Evolutionary conservation across 2,113 vertebrate genomes (phyloP).

Genomic region (Tupaia tana): DNA sequence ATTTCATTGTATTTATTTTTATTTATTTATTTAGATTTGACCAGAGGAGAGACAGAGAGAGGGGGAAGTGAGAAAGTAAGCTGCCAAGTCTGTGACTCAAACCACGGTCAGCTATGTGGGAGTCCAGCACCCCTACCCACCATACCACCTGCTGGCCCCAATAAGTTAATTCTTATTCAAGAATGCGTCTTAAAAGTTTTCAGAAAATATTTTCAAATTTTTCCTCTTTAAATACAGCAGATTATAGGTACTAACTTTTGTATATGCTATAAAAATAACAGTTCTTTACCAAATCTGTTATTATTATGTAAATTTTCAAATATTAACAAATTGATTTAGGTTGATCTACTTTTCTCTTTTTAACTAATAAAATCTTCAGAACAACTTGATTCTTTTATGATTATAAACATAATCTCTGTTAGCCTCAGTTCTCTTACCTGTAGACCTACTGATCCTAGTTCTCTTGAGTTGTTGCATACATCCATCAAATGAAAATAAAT

Average conservation of each 20-base stretch:
- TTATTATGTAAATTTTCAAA: conserved; percentile 13
- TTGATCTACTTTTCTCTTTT: background rate
- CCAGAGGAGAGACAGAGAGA: no score
- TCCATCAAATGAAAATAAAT: conserved; percentile 30
- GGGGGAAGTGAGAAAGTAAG: no score
- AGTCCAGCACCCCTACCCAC: no score
- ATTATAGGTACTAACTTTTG: conserved; percentile 1
- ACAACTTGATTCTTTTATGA: background rate
- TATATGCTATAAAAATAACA: background rate
- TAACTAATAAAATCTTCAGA: conserved; percentile 42
- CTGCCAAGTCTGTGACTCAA: no score
- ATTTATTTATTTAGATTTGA: no score
- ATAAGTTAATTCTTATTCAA: background rate
- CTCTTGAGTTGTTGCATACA: background rate
- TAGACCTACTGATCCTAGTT: background rate
- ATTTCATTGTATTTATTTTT: no score
- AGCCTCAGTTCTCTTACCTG: background rate
- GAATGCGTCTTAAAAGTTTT: background rate
- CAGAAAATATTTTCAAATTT: background rate
- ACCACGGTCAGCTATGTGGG: no score
- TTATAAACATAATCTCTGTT: background rate
- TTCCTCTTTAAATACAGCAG: conserved; percentile 39
- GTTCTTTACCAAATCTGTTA: background rate
- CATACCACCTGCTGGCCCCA: no score
- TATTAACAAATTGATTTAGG: conserved; percentile 53